Base-by-base conservation (phyloP, 2,113 vertebrate species). In the Excalfactoria chinensis region DNA sequence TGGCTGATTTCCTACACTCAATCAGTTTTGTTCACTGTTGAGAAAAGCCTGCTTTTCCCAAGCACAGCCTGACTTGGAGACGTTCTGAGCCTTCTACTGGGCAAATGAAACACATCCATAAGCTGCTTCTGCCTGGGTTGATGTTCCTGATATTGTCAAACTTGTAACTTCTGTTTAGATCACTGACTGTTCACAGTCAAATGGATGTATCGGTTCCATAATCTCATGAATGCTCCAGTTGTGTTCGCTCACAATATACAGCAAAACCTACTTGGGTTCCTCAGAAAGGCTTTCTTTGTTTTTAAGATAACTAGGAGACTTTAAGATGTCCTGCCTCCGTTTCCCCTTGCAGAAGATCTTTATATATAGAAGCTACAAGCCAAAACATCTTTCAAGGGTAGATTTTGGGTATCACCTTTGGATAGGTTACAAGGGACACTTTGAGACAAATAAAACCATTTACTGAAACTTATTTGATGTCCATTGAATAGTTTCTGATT, bases 381-480 rank as follows among this genome's bases (percentile, higher is more conserved):
- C 34, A 73, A 84, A 73, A n/a, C 6, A 60, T 30, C 11, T 79
- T 93, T 16, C 62, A 46, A 59, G 28, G 11, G 22, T 13, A 76
- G 63, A 35, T 35, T 77, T 72, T 77, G 35, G 55, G n/a, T 84
- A 35, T 35, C 66, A 66, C 4, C 15, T 62, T 76, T 17, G 4
- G 35, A 55, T 6, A 68, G 18, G 9, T 81, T 74, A 83, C 18
- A 58, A 58, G n/a, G 20, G 56, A 48, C 43, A 92, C 82, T 94
- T 89, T 56, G 32, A 84, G 60, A 77, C 67, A 93, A 92, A 92
- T 92, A 90, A 94, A 94, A 92, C 41, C 93, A 92, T 87, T 78
- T 85, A 87, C 68, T 62, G 70, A 92, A 96, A 80, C 34, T 90
- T 62, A 93, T 83, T 85, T 85, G 71, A 63, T 93, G 92, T 76